Percentiles rank a stretch among this genome's conserved stretches.
phyloP scores from a whole-genome alignment of 2,888 invertebrate species.

The Sesia apiformis region DNA sequence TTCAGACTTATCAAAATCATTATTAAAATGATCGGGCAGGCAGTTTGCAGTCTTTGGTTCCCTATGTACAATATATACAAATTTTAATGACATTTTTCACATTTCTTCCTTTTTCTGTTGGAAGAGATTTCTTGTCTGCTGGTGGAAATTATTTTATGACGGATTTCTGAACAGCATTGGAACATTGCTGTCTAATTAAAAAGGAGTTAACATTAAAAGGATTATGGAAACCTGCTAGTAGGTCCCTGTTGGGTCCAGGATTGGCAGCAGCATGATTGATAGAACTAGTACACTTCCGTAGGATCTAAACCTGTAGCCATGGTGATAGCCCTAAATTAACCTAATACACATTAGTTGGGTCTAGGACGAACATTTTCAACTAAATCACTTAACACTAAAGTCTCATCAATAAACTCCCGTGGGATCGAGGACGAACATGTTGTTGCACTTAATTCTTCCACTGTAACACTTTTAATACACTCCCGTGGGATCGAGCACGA shows the following conservation, averaged over 20 bases:
- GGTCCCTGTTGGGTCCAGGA: conserved; percentile 11
- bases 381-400: conserved; percentile 9
- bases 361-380: conserved; percentile 23
- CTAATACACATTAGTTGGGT: conserved; percentile 31
- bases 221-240: conserved; percentile 5
- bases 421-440: conserved; percentile 40
- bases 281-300: conserved; percentile 43
- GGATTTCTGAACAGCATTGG: conserved; percentile 30
- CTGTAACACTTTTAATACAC: conserved; percentile 43
- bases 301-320: conserved; percentile 52
- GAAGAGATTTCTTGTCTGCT: conserved; percentile 57
- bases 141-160: conserved; percentile 54
- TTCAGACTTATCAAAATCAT: conserved; percentile 30
- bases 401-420: conserved; percentile 35
- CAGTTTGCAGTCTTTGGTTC: conserved; percentile 65
- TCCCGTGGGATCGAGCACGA: conserved; percentile 60
- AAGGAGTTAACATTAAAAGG: conserved; percentile 15
- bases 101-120: conserved; percentile 58
- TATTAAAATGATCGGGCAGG: conserved; percentile 32
- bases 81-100: conserved; percentile 23
- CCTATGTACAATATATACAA: conserved; percentile 42
- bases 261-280: conserved; percentile 8
- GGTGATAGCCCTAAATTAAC: conserved; percentile 15
- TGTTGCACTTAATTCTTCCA: conserved; percentile 25
- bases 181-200: not conserved